Conservation (phyloP, 2,113 vertebrate genomes). For the Laterallus jamaicensis region DNA sequence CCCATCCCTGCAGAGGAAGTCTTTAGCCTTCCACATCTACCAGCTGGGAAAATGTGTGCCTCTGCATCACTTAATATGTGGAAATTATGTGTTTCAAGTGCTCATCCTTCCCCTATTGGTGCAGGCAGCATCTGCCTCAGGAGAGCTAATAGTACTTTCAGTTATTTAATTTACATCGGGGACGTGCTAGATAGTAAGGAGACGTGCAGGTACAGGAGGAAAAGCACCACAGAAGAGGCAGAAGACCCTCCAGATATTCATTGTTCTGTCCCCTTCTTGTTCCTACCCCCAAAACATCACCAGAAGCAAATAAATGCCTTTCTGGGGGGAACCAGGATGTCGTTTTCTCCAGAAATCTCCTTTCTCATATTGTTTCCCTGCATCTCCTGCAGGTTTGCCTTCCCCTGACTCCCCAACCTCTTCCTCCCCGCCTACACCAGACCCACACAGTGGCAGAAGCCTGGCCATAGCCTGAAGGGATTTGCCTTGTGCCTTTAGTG, state of each 20-base stretch:
- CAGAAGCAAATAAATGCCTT: neutral
- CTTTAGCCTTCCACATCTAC: neutral
- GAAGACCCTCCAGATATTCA: neutral
- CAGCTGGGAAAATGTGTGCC: neutral
- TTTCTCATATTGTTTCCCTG: neutral
- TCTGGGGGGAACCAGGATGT: neutral
- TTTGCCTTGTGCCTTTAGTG: neutral
- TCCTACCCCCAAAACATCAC: neutral
- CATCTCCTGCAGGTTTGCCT: neutral
- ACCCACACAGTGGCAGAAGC: neutral
- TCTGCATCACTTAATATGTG: neutral
- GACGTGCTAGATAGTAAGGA: neutral
- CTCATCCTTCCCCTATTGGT: neutral
- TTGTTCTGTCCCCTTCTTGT: neutral
- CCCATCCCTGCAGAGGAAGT: neutral
- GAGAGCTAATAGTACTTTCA: neutral
- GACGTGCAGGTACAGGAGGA: neutral
- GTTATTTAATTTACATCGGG: constrained; percentile 40
- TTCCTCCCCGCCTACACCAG: neutral
- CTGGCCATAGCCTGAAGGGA: neutral
- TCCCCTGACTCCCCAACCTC: neutral
- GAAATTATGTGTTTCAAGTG: neutral
- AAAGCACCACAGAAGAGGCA: neutral
- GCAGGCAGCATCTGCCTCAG: neutral
- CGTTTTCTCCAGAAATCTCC: neutral